These are phyloP conservation scores for Drosophila recens DNA, from an alignment of 2,888 invertebrate genomes.

Conservation along the genomic window DNA sequence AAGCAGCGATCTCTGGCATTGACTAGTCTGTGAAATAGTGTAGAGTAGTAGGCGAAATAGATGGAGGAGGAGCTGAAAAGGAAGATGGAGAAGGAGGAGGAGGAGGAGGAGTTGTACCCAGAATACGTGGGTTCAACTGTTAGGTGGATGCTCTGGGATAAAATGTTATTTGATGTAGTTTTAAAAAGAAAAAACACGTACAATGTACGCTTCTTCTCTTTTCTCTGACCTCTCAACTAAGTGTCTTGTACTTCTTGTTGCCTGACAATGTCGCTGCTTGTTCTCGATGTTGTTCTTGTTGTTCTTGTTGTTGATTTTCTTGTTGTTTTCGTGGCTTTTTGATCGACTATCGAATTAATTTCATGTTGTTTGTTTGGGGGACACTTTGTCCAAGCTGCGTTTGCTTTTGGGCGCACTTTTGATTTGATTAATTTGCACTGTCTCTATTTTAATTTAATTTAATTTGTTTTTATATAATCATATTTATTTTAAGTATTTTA, in stretches of 20 bases:
- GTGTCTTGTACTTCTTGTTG: conserved; percentile 24
- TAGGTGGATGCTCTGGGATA: conserved; percentile 27
- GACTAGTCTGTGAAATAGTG: conserved; percentile 31
- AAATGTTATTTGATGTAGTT: conserved; percentile 69
- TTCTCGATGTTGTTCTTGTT: conserved; percentile 10
- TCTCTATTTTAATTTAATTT: conserved; percentile 7
- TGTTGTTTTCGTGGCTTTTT: conserved; percentile 33
- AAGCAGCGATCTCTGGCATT: conserved; percentile 52
- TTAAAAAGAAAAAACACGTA: conserved; percentile 62
- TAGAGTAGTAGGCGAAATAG: conserved; percentile 3
- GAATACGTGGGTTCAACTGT: conserved; percentile 11
- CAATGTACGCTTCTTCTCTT: conserved; percentile 25
- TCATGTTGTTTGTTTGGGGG: conserved; percentile 61
- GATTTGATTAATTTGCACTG: conserved; percentile 26
- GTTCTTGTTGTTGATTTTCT: conserved; percentile 13
- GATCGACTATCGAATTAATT: conserved; percentile 52
- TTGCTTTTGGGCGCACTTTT: conserved; percentile 20
- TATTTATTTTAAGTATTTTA: neutral
- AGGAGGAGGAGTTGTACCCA: neutral
- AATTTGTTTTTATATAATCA: neutral
- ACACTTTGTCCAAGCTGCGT: conserved; percentile 31
- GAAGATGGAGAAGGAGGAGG: neutral
- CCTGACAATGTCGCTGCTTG: conserved; percentile 20
- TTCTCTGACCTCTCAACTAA: conserved; percentile 28
- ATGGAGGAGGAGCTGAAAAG: neutral